Evolutionary conservation across 1,140 invertebrate species (phyloP), one percentile per base, ranked within the genome.

Genomic region (Drosophila orena): DNA sequence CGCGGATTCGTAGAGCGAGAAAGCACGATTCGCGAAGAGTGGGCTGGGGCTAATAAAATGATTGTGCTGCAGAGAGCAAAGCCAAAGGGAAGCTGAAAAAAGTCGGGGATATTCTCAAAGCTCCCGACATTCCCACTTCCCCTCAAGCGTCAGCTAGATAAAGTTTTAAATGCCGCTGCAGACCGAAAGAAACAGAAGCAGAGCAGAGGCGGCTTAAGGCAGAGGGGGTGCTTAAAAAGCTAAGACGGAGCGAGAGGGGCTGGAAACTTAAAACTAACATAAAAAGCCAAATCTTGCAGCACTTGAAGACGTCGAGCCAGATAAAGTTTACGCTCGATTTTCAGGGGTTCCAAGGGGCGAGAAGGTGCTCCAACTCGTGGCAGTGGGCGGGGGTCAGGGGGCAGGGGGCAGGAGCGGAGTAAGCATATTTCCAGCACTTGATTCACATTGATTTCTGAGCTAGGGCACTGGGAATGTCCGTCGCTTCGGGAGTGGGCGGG

Each of bases 321-420:
- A 80, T 88, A 84, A 88, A 88, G 79, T 88, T 88, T 73, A 88
- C 83, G 76, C 79, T 77, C 79, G 60, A 88, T 89, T 83, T 84
- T 73, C 57, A 22, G 10, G 1, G 11, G 24, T 15, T 49, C 24
- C 6, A 38, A 42, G 34, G 44, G 34, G 42, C 37, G 0, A 11
- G 8, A 3, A 7, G 34, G 11, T 0, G 37, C 8, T 30, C 27
- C 27, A 30, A 30, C 24, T 27, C 24, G 11, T 8, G 7, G 35
- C 35, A 12, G 37, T n/a, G n/a, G n/a, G n/a, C n/a, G 1, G 12
- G 4, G 35, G 35, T 3, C 3, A 4, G 14, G 37, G 4, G 37
- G 35, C 34, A 11, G 35, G 12, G 12, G 35, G 1, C 35, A 4
- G 35, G 35, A 37, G 37, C 30, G 27, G 70, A 53, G 69, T 46